A percentile compares a stretch with the other conserved stretches of the same genome.
phyloP scores from a whole-genome alignment of 2,797 vertebrate genomes.

The Rhabdophis nuchalis region DNA sequence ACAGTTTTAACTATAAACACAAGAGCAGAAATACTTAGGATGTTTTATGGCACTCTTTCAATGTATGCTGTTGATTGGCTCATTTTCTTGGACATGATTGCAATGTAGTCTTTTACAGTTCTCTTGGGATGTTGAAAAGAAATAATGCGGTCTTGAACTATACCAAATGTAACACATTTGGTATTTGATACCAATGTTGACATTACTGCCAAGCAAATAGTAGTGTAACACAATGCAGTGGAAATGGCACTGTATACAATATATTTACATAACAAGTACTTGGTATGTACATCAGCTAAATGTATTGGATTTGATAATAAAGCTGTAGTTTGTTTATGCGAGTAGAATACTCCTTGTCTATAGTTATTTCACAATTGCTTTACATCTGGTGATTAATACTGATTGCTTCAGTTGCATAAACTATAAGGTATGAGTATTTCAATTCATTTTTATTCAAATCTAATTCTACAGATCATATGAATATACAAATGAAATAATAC shows the following conservation, averaged over 20 bases:
- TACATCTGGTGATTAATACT: neutral
- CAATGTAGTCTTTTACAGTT: neutral
- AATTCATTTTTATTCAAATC: neutral
- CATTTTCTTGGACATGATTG: neutral
- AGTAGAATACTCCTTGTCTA: neutral
- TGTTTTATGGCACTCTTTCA: neutral
- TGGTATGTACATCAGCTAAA: neutral
- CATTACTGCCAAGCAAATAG: neutral
- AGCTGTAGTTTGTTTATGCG: neutral
- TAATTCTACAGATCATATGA: neutral
- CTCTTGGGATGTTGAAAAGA: neutral
- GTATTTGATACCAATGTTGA: slow-evolving; percentile 3
- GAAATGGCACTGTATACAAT: neutral
- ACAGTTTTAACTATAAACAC: neutral
- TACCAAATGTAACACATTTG: neutral
- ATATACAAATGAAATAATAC: neutral
- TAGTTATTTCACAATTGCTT: neutral
- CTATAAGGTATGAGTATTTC: neutral
- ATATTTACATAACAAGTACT: neutral
- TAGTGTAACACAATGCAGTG: neutral
- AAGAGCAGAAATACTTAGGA: neutral
- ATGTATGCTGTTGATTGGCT: neutral
- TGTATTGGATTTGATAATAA: neutral
- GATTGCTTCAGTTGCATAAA: neutral
- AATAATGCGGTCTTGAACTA: neutral